These are phyloP conservation scores for Drosophila atroscutellata DNA, from an alignment of 2,888 invertebrate genomes.

Conservation along the genomic window DNA sequence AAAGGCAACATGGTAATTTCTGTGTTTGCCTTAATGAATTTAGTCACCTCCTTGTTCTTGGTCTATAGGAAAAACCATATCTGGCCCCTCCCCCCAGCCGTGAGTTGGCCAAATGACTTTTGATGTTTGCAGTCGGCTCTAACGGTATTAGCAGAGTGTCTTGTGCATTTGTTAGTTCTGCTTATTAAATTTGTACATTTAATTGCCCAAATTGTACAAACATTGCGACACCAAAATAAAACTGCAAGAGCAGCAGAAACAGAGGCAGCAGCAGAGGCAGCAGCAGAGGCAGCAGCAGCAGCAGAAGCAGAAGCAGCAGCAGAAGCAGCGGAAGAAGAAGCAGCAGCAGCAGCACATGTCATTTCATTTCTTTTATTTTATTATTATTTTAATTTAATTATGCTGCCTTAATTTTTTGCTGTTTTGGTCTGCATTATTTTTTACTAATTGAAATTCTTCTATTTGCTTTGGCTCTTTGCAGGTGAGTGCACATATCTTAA, in stretches of 20 bases:
- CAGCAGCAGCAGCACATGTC: slow-evolving; percentile 34
- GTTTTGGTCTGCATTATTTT: slow-evolving; percentile 29
- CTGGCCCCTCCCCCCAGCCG: neutral
- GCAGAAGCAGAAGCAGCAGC: neutral
- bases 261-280: neutral
- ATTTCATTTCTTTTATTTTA: slow-evolving; percentile 16
- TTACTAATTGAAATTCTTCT: slow-evolving; percentile 49
- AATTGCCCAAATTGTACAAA: slow-evolving; percentile 59
- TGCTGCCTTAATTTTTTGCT: slow-evolving; percentile 7
- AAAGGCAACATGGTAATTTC: slow-evolving; percentile 54
- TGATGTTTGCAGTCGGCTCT: slow-evolving; percentile 39
- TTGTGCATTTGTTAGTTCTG: slow-evolving; percentile 31
- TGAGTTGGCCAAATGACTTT: slow-evolving; percentile 32
- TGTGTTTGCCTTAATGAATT: slow-evolving; percentile 70
- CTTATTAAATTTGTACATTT: slow-evolving; percentile 68
- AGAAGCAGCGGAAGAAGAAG: neutral
- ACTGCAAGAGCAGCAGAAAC: neutral
- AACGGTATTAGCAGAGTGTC: slow-evolving; percentile 6
- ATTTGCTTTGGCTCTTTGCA: slow-evolving; percentile 52
- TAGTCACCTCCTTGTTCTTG: slow-evolving; percentile 32
- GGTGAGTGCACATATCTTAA: slow-evolving; percentile 57
- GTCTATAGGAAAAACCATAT: neutral
- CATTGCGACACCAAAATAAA: slow-evolving; percentile 1
- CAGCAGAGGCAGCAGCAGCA: neutral
- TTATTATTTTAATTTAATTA: neutral